Conservation (phyloP, 2,113 vertebrate genomes). For the Taurulus bubalis region DNA sequence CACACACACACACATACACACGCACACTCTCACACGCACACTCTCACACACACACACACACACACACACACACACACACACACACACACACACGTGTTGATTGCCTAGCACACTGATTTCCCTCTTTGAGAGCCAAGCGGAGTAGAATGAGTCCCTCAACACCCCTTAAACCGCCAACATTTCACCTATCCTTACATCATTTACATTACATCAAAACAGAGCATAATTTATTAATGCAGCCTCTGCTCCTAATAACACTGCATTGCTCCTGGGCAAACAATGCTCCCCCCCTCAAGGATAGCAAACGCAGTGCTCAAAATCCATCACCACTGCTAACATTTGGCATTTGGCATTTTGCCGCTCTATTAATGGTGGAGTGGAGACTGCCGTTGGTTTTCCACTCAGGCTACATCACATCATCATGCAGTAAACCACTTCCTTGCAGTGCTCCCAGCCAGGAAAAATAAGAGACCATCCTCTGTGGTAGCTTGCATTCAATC, state of each 20-base stretch:
- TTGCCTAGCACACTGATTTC: constrained; percentile 10
- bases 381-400: constrained; percentile 39
- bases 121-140: constrained; percentile 21
- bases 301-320: constrained; percentile 59
- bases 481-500: constrained; percentile 11
- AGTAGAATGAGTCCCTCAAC: constrained; percentile 50
- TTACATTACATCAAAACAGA: constrained; percentile 71
- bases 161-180: constrained; percentile 44
- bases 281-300: constrained; percentile 42
- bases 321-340: constrained; percentile 64
- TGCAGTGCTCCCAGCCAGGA: constrained; percentile 29
- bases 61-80: background rate
- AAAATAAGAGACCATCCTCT: constrained; percentile 43
- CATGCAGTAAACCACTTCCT: constrained; percentile 46
- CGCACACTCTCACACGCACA: background rate
- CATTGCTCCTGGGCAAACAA: constrained; percentile 63
- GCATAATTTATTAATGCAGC: constrained; percentile 75
- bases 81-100: background rate
- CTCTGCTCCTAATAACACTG: constrained; percentile 56
- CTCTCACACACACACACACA: background rate
- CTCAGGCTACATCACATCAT: constrained; percentile 57
- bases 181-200: constrained; percentile 63
- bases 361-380: constrained; percentile 41
- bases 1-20: background rate
- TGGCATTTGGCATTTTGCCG: constrained; percentile 64